A percentile compares a stretch with the other conserved stretches of the same genome.
phyloP scores from a whole-genome alignment of 2,113 vertebrate species.

The Dunckerocampus dactyliophorus region DNA sequence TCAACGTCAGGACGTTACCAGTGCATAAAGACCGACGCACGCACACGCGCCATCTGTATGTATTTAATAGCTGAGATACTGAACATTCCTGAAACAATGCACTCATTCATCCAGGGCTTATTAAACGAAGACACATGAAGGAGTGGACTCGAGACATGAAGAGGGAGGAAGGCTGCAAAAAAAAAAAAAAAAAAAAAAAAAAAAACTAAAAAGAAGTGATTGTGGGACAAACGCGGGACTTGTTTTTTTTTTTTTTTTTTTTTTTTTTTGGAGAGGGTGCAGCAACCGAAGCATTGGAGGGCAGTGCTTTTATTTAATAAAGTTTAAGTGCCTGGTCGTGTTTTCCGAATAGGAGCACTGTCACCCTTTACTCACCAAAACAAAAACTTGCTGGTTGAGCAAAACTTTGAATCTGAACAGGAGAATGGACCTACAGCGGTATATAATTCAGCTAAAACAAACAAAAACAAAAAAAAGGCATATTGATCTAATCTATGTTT shows the following conservation, averaged over 20 bases:
- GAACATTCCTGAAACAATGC: conserved; percentile 33
- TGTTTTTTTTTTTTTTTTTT: conserved; percentile 6
- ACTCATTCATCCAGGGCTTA: conserved; percentile 35
- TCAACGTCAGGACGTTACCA: conserved; percentile 12
- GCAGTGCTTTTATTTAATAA: conserved; percentile 55
- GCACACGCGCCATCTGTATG: conserved; percentile 18
- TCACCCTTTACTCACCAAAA: conserved; percentile 59
- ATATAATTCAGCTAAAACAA: conserved; percentile 41
- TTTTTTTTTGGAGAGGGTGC: conserved; percentile 58
- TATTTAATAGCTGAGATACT: conserved; percentile 33
- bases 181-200: conserved; percentile 1
- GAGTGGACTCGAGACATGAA: conserved; percentile 26
- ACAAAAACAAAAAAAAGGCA: conserved; percentile 4
- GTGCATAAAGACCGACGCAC: conserved; percentile 31
- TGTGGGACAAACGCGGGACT: conserved; percentile 34
- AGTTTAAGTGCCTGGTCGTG: conserved; percentile 12
- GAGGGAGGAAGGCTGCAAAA: neutral
- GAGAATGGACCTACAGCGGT: conserved; percentile 50
- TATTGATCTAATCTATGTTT: neutral
- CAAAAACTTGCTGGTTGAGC: conserved; percentile 94
- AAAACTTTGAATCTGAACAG: conserved; percentile 67
- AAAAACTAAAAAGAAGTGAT: neutral
- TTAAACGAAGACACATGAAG: conserved; percentile 34
- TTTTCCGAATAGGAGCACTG: conserved; percentile 35
- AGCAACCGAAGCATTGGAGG: conserved; percentile 72